Base-by-base conservation (phyloP, 2,888 invertebrate genomes). In the Noctua pronuba region DNA sequence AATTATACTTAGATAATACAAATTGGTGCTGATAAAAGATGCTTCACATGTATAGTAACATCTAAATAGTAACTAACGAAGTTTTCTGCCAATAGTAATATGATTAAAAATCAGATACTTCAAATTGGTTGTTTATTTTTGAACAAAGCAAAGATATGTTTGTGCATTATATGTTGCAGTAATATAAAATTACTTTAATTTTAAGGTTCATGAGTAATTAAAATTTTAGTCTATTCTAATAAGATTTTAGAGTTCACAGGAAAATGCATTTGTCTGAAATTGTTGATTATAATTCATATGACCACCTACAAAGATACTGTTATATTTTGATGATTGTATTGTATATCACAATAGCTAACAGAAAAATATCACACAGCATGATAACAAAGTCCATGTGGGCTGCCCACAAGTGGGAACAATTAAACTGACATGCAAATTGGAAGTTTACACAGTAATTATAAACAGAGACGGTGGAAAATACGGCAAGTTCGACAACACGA, bases 381-480 rank as follows among this genome's bases (percentile, higher is more conserved):
- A 83, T 58, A 85, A 85, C 82, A 85, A 67, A 38, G 31, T 31
- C 76, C 85, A 83, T 83, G 85, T 76, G 83, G 44, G 72, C 35
- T 73, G 67, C 31, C 62, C 66, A 67, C 75, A 71, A 73, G 13
- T 67, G 66, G 62, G 55, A 70, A 82, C 52, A 44, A 31, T 13
- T 44, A 49, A 11, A 75, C n/a, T 64, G 2, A 21, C 55, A 72
- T 28, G 11, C 5, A 76, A 76, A 72, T 62, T 58, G 71, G 38
- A 76, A 74, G 65, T 72, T 68, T 62, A 55, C n/a, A 73, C 13
- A 46, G 6, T 31, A 64, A 71, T 52, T 73, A 60, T 52, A 66
- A 68, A 65, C 55, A 62, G 38, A 70, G 24, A 67, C 24, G 46
- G 24, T 21, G 66, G 10, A 73, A 78, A 75, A 67, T 62, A 81